Conservation (phyloP, 92 coral and sea anemone species). For the Metridium senile region DNA sequence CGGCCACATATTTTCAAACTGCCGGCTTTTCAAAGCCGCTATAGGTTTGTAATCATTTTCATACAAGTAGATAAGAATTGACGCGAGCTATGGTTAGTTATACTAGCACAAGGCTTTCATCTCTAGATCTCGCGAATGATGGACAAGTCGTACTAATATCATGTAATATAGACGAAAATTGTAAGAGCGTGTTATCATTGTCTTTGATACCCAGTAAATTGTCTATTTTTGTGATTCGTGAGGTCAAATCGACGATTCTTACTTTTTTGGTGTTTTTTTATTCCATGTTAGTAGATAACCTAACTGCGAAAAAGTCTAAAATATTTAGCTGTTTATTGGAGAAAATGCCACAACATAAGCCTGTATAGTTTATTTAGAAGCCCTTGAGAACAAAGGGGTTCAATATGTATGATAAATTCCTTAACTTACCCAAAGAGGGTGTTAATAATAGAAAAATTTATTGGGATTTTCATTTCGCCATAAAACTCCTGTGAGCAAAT, state of each 20-base stretch:
- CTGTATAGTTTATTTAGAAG: neutral
- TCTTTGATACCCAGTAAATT: neutral
- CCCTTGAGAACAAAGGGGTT: neutral
- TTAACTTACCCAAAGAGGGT: neutral
- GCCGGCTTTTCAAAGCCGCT: neutral
- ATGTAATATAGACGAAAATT: neutral
- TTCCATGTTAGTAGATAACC: neutral
- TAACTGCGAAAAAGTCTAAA: constrained; percentile 2
- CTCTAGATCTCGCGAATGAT: constrained; percentile 8
- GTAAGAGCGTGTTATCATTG: neutral
- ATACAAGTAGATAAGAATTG: neutral
- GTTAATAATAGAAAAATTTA: neutral
- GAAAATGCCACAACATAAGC: neutral
- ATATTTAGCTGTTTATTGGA: constrained; percentile 13
- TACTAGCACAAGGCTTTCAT: neutral
- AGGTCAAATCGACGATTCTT: neutral
- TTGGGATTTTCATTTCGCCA: neutral
- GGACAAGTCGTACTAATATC: neutral
- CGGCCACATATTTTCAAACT: neutral
- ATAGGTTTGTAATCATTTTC: neutral
- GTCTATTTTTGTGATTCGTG: neutral
- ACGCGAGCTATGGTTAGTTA: neutral
- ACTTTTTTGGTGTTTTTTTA: neutral
- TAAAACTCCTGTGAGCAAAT: too few species aligned
- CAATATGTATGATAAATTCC: neutral